These are phyloP conservation scores for Brienomyrus brachyistius DNA, from an alignment of 2,113 vertebrate species.

Conservation along the genomic window DNA sequence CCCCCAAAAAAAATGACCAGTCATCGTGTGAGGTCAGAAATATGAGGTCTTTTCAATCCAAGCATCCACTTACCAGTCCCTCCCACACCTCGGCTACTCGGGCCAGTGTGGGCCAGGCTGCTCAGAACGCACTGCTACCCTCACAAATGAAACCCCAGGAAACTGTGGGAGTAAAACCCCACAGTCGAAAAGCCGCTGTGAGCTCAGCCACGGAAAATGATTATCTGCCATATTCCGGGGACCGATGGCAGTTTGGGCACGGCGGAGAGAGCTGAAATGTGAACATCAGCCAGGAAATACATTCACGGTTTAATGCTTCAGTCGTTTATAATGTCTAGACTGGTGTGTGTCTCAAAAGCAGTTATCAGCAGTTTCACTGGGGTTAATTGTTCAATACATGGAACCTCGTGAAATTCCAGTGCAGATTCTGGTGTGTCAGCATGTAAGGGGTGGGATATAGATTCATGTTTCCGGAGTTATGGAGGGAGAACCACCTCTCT, in stretches of 20 bases:
- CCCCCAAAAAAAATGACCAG: background rate
- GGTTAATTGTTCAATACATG: background rate
- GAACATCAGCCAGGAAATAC: background rate
- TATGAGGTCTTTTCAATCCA: background rate
- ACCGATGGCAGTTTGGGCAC: background rate
- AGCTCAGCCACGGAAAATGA: background rate
- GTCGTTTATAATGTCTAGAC: background rate
- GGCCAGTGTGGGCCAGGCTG: background rate
- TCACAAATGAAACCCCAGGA: background rate
- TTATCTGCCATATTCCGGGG: background rate
- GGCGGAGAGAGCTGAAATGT: background rate
- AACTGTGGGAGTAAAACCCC: background rate
- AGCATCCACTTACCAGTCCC: background rate
- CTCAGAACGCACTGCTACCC: background rate
- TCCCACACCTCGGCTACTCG: background rate
- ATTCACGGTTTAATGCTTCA: background rate
- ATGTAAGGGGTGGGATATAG: background rate
- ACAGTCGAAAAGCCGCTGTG: background rate
- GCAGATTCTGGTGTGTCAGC: background rate
- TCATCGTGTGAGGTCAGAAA: background rate
- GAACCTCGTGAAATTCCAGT: background rate
- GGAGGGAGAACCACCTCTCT: background rate
- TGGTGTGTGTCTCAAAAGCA: background rate
- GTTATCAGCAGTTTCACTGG: background rate
- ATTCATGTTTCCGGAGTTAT: background rate